These are phyloP conservation scores for Gila orcuttii DNA, from an alignment of 2,113 vertebrate species.

Conservation along the genomic window DNA sequence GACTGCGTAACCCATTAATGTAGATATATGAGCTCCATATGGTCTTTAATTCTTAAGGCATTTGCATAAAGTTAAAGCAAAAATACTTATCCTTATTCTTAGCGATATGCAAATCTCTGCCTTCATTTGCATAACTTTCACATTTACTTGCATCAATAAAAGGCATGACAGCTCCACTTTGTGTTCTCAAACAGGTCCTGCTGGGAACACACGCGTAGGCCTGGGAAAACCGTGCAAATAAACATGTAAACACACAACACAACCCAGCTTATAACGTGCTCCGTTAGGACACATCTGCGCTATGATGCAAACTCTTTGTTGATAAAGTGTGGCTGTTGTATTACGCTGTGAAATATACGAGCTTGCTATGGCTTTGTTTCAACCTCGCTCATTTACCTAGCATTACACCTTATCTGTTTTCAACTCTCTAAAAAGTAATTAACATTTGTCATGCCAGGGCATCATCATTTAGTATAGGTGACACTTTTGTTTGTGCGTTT, in stretches of 20 bases:
- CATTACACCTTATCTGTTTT: constrained; percentile 52
- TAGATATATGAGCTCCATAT: constrained; percentile 63
- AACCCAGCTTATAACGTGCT: constrained; percentile 67
- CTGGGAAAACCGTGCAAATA: constrained; percentile 39
- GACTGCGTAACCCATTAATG: constrained; percentile 62
- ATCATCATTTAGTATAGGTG: constrained; percentile 46
- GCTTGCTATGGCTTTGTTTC: constrained; percentile 25
- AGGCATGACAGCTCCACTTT: constrained; percentile 42
- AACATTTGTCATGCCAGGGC: constrained; percentile 43
- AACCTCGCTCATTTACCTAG: constrained; percentile 33
- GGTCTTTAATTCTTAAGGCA: constrained; percentile 61
- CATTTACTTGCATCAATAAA: constrained; percentile 58
- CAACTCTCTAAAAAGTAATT: constrained; percentile 55
- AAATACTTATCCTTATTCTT: constrained; percentile 51
- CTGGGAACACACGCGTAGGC: constrained; percentile 49
- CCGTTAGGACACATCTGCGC: constrained; percentile 69
- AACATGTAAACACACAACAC: constrained; percentile 4
- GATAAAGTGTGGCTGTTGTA: constrained; percentile 67
- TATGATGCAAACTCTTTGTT: constrained; percentile 61
- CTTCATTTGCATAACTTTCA: constrained; percentile 48
- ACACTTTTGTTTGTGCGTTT: constrained; percentile 48
- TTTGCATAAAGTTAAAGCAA: constrained; percentile 56
- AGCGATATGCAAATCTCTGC: constrained; percentile 56
- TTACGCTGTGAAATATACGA: constrained; percentile 2
- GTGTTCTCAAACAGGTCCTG: constrained; percentile 61